phyloP scores from a whole-genome alignment of 2,797 vertebrate genomes.

The Scyliorhinus canicula region DNA sequence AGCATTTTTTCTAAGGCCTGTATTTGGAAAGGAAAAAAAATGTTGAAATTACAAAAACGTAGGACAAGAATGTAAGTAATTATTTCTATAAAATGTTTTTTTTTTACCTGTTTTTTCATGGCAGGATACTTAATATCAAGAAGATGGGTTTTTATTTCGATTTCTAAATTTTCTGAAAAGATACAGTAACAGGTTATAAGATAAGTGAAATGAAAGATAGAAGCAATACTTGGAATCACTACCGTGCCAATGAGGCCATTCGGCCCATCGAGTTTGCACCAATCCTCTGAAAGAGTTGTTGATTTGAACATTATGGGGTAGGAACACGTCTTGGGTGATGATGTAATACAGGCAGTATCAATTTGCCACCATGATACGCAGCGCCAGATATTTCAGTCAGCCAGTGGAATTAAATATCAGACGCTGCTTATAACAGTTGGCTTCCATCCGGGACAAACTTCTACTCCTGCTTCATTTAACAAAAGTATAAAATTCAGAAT shows the following conservation, averaged over 20 bases:
- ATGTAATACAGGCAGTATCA: not conserved
- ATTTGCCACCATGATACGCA: not conserved
- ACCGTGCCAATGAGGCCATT: no score
- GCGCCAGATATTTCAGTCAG: not conserved
- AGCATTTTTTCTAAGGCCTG: constrained; percentile 88
- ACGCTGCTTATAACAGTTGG: not conserved
- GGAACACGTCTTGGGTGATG: not conserved
- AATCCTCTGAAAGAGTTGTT: no score
- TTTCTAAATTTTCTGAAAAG: constrained; percentile 71
- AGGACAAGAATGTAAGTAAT: not conserved
- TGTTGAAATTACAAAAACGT: constrained; percentile 8
- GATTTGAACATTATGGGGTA: not conserved
- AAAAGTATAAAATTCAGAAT: not conserved
- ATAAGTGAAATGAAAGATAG: not conserved
- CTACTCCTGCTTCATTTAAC: not conserved
- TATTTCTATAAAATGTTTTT: constrained; percentile 36
- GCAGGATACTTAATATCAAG: constrained; percentile 92
- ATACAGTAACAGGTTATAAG: not conserved
- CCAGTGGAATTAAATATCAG: not conserved
- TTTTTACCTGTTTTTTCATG: constrained; percentile 84
- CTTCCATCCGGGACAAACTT: not conserved
- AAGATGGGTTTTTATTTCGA: constrained; percentile 73
- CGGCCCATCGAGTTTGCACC: no score
- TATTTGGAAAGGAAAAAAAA: constrained; percentile 45
- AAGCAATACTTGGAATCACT: no score